Evolutionary conservation across 2,113 vertebrate species (phyloP), one percentile per base, ranked within the genome.

Genomic region (Pelmatolapia mariae): DNA sequence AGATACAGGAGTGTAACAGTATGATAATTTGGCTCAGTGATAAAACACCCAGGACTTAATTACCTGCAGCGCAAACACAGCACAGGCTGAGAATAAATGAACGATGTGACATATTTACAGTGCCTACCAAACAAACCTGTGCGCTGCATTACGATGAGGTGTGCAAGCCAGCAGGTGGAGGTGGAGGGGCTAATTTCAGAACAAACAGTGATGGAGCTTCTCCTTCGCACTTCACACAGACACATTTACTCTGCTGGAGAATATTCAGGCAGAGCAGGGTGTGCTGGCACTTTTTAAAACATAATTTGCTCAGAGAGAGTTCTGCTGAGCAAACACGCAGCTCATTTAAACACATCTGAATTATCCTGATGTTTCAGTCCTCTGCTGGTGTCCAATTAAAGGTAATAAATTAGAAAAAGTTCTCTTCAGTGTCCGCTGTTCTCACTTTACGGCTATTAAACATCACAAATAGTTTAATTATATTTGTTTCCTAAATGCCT

Each of bases 121-220:
- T 1, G 5, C 10, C 47, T 38, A 45, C 59, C 5, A 59, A 4
- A 79, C 71, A 71, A 86, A 40, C 6, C 1, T 13, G 22, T 1
- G 24, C 7, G 6, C 1, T 22, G 18, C 2, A 1, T 24, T 63
- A 82, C 80, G 66, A 7, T 43, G 31, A 79, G 3, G 7, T n/a
- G 7, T 83, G 56, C 80, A 0, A 24, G 56, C 85, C 92, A 91
- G 59, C 81, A 92, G 91, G 83, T 85, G 89, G 86, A 92, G 81
- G 83, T 86, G 86, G 89, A 52, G 71, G 8, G 24, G 29, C 3
- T 6, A 43, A 22, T 57, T 43, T 57, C 15, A 1, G 50, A 24
- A 19, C 68, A 29, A 45, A 73, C 40, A 11, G 40, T 26, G 68
- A 47, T 47, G 40, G 68, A 47, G 68, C 24, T 29, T 76, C 43